A percentile compares a stretch with the other conserved stretches of the same genome.
These are phyloP conservation scores for Dicentrarchus labrax DNA, from an alignment of 2,113 vertebrate genomes.

Conservation along the genomic window DNA sequence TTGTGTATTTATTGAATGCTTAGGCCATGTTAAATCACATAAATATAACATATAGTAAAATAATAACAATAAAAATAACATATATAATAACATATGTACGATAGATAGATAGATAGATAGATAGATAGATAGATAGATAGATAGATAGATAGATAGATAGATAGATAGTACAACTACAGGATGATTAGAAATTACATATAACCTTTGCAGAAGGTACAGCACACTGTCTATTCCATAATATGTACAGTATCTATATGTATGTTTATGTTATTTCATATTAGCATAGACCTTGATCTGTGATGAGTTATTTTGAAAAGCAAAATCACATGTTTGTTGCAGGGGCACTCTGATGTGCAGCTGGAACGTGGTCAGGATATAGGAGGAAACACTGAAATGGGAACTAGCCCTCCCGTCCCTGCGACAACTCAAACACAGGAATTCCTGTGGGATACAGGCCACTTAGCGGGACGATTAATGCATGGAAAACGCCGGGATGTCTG, in stretches of 20 bases:
- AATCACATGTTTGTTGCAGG: background rate
- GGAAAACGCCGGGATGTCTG: conserved; percentile 70
- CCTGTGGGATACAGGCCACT: conserved; percentile 78
- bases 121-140: too few species aligned
- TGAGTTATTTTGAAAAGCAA: background rate
- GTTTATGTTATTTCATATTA: background rate
- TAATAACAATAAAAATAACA: background rate
- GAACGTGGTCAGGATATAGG: conserved; percentile 11
- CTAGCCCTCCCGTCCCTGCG: conserved; percentile 52
- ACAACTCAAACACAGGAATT: conserved; percentile 82
- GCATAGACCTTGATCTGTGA: background rate
- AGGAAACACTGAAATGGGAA: conserved; percentile 62
- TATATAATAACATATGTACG: background rate
- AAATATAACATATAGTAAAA: background rate
- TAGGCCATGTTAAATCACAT: too few species aligned
- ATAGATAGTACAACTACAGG: background rate
- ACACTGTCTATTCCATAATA: too few species aligned
- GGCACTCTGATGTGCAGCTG: conserved; percentile 1
- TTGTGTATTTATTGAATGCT: background rate
- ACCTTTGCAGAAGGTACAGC: too few species aligned
- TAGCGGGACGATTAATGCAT: conserved; percentile 72
- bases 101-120: too few species aligned
- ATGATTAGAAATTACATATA: background rate
- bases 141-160: too few species aligned
- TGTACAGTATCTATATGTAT: background rate